Evolutionary conservation across 2,888 invertebrate genomes (phyloP), one percentile per base, ranked within the genome.

Genomic region (Uropetala carovei): DNA sequence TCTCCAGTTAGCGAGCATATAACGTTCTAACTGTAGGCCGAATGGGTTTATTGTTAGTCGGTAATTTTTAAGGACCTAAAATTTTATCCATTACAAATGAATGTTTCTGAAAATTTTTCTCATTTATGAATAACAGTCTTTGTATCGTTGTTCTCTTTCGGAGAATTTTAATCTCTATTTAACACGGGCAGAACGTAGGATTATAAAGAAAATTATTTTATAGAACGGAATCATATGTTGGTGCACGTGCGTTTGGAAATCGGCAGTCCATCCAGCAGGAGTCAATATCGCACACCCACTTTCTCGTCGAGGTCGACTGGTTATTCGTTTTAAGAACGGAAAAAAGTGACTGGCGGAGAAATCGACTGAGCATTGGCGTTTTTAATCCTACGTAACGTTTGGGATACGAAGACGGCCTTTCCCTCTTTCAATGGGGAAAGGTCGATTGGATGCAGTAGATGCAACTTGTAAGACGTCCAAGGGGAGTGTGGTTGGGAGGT

Each of bases 231-330:
- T 27, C 18, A 75, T 27, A 27, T n/a, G n/a, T 75, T 14, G 75
- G 75, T 27, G 22, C 9, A 75, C 22, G 75, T 27, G 75, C 27
- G 22, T 13, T 22, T 75, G 22, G 43, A 43, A 75, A 27, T 22
- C 27, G 75, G 75, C 75, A 75, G 27, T 75, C 75, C 27, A 22
- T 75, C 27, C 11, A 13, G 18, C 0, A 75, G 75, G 43, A 43
- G 43, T 43, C 43, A 43, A 43, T 75, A 75, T 75, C 22, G 75
- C 75, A 75, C 75, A 13, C 75, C 22, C 75, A 14, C 75, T 75
- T 75, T 75, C 75, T 27, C 75, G 75, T 22, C 75, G 75, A 75
- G 75, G 75, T 75, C 75, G 75, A 75, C 75, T 27, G 75, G 75
- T 75, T 75, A 27, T 27, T 75, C 22, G 27, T 75, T 75, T n/a